Conservation (phyloP, 2,113 vertebrate genomes). For the Serilophus lunatus region DNA sequence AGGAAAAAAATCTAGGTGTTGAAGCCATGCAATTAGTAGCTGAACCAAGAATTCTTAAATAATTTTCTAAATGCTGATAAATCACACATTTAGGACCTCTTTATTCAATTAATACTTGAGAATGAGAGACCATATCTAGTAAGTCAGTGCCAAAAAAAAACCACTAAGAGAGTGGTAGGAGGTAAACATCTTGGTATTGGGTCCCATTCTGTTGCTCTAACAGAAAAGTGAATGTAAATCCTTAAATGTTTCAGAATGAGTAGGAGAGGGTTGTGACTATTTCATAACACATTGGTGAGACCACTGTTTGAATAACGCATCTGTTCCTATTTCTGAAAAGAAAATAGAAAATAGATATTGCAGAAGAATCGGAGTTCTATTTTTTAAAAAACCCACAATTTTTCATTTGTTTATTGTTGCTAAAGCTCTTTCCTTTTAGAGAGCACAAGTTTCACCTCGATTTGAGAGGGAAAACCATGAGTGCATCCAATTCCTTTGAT, state of each 20-base stretch:
- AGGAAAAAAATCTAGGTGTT: not conserved
- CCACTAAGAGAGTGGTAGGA: not conserved
- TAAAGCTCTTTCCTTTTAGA: not conserved
- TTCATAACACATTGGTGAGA: not conserved
- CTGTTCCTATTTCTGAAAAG: not conserved
- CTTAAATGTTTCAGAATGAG: not conserved
- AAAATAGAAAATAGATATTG: not conserved
- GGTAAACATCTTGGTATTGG: rapidly evolving
- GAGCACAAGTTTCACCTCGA: not conserved
- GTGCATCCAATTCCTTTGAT: not conserved
- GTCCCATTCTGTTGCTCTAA: not conserved
- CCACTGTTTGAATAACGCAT: not conserved
- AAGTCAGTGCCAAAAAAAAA: not conserved
- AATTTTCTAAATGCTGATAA: not conserved
- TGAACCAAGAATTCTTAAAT: not conserved
- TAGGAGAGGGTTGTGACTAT: not conserved
- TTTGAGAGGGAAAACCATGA: not conserved
- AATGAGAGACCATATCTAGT: not conserved
- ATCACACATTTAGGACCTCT: not conserved
- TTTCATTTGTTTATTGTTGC: not conserved
- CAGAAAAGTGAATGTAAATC: not conserved
- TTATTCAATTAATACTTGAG: not conserved
- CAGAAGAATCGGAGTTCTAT: not conserved
- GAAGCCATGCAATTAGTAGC: not conserved
- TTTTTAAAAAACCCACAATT: not conserved